Base-by-base conservation (phyloP, 2,797 vertebrate genomes). In the Varecia variegata region DNA sequence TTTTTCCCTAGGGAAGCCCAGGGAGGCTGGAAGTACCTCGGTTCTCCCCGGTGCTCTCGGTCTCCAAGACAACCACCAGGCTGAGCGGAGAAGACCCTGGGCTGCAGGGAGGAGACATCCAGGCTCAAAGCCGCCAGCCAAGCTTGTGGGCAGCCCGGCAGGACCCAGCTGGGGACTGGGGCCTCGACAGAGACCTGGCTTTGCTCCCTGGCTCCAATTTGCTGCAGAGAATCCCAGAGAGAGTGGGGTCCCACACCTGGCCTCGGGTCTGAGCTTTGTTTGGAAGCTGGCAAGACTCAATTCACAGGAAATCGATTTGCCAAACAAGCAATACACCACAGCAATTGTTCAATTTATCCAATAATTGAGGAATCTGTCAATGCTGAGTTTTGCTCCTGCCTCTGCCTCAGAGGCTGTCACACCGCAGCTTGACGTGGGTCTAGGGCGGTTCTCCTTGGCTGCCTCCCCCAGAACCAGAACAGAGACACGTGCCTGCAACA, bases 1-100 rank as follows among this genome's bases (percentile, higher is more conserved):
- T 90, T 18, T 23, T 18, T 96, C 88, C 76, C 52, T 35, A 81
- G 32, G 67, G 76, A 92, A 90, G 45, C 30, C 27, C 9, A 7
- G 38, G 21, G 60, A 70, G 23, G 32, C 43, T 60, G 7, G 56
- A 88, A 60, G 35, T 20, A 1, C 50, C 56, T 73, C 23, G 47
- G n/a, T 6, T 91, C 17, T 93, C 70, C 81, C 43, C 3, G 32
- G 79, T n/a, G 23, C 14, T 43, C 56, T 81, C 18, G 0, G 68
- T 97, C 88, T 97, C 89, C 86, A 76, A 86, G 96, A 94, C 88
- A 93, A 82, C 88, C 62, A 60, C 35, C 25, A 68, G 76, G 35
- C 30, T 9, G 3, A 38, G 15, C 9, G 6, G 52, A 90, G 70
- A 15, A 68, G 50, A 23, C 32, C 18, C 76, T 0, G 2, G n/a